Evolutionary conservation across 2,113 vertebrate genomes (phyloP).

Genomic region (Crocuta crocuta): DNA sequence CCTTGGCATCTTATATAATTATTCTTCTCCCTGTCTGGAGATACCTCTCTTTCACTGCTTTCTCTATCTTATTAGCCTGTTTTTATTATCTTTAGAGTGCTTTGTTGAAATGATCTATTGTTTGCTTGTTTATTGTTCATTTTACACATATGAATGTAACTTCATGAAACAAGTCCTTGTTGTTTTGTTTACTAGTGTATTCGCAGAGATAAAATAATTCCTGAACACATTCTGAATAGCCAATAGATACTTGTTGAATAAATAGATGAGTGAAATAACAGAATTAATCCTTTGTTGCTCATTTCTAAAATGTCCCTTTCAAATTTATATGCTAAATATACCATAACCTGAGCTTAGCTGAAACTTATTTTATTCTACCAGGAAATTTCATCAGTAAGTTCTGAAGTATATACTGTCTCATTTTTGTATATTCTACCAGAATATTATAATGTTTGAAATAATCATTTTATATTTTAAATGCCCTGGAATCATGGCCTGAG

Average conservation of each 20-base stretch:
- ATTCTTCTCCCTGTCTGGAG: neutral
- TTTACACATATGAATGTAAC: slow-evolving; percentile 29
- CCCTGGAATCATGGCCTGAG: too few relatives aligned
- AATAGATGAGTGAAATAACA: slow-evolving; percentile 30
- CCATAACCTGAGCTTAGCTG: neutral
- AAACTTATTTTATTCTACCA: neutral
- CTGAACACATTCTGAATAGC: neutral
- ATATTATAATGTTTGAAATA: neutral
- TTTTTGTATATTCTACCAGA: neutral
- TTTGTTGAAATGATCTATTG: neutral
- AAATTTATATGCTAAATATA: neutral
- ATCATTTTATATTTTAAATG: neutral
- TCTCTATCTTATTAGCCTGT: neutral
- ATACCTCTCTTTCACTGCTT: neutral
- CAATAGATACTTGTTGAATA: neutral
- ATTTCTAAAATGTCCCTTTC: neutral
- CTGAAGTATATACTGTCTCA: neutral
- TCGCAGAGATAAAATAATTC: neutral
- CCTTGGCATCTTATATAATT: neutral
- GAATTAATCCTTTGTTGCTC: neutral
- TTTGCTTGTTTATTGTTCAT: neutral
- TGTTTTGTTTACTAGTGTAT: neutral
- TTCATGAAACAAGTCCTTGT: neutral
- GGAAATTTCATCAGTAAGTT: neutral
- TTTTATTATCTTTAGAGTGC: neutral